Base-by-base conservation (phyloP, 2,797 vertebrate species). In the Geotrypetes seraphini region DNA sequence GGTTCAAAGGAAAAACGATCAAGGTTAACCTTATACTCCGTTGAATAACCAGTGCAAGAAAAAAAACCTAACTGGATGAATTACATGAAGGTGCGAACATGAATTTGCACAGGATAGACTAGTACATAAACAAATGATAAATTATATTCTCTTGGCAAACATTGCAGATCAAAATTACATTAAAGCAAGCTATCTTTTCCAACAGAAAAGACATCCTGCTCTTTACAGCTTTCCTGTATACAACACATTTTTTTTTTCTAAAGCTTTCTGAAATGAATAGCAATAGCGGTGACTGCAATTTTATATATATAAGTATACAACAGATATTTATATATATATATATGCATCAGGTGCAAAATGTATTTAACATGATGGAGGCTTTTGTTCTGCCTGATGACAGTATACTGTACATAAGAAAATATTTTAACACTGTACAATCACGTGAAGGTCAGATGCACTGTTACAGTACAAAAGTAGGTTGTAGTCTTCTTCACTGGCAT, bases 371-470 rank as follows among this genome's bases (percentile, higher is more conserved):
- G 79, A 77, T 66, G 48, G 73, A 87, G 76, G 75, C 69, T 78
- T 25, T 25, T 16, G 33, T n/a, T 73, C 78, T 76, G 78, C 73
- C 78, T 64, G 81, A 73, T 86, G 82, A 85, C 85, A 84, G 78
- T 71, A 86, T 81, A 86, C 84, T 87, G 72, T 87, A 90, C 82
- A 81, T 81, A 83, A 86, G 86, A 83, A 85, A 80, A 74, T 65
- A 51, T 63, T 81, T 83, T 61, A 49, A 85, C 80, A 81, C 87
- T 89, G 85, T 90, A 92, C 89, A 90, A 89, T 90, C 85, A 83
- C 76, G 71, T 86, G 85, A 83, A 88, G 78, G 73, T 90, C 83
- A 81, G 76, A 88, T 87, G 89, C 89, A 92, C 90, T 93, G 90
- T 72, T 94, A 86, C 91, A 93, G 90, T 92, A 89, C 88, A 80